Evolutionary conservation across 2,113 vertebrate species (phyloP).

Genomic region (Petromus typicus): DNA sequence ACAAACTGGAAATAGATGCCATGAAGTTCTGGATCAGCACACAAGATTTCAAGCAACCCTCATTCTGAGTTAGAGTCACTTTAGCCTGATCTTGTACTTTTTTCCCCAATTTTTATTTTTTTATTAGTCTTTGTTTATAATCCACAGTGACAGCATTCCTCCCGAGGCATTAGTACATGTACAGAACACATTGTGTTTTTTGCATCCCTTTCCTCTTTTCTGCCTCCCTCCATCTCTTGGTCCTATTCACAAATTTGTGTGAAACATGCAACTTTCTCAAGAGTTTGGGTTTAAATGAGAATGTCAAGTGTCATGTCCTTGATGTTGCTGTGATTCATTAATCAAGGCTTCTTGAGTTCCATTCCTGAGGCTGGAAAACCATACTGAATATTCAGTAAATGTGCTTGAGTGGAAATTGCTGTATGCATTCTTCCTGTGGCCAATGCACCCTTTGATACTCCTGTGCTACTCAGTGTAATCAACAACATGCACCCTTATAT

Average conservation of each 20-base stretch:
- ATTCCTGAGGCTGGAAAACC: background rate
- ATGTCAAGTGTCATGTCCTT: background rate
- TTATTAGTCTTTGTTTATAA: background rate
- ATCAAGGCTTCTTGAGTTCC: background rate
- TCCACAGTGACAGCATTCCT: background rate
- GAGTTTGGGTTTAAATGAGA: background rate
- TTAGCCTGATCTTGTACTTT: background rate
- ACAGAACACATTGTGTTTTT: background rate
- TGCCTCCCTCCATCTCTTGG: background rate
- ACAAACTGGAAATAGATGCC: background rate
- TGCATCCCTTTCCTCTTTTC: background rate
- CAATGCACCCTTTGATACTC: background rate
- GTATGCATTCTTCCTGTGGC: background rate
- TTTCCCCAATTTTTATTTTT: background rate
- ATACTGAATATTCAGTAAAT: background rate
- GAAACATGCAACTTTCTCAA: background rate
- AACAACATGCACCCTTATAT: background rate
- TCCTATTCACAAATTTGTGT: background rate
- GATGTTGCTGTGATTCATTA: background rate
- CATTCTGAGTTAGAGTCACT: background rate
- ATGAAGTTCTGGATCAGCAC: background rate
- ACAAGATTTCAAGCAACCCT: background rate
- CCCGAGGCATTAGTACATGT: background rate
- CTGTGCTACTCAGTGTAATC: background rate
- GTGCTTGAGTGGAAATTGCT: background rate